Evolutionary conservation across 2,888 invertebrate genomes (phyloP), one percentile per base, ranked within the genome.

Genomic region (Pogonocherus hispidulus): DNA sequence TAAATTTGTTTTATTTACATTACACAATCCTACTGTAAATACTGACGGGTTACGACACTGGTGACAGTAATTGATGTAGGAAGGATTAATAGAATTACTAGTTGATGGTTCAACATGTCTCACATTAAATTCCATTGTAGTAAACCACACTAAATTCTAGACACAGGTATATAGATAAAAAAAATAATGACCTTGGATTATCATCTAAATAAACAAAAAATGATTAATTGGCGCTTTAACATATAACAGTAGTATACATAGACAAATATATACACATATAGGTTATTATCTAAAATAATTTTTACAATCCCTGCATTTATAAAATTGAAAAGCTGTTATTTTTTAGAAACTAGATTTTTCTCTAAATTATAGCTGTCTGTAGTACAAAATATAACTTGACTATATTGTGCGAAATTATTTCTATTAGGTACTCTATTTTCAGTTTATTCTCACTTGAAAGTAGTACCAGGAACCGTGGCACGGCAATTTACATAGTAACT

Each of bases 41-140:
- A 11, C 14, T n/a, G 14, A 41, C n/a, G 1, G 32, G 32, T 52
- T 11, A 27, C 32, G 46, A 20, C 59, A 37, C 46, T 41, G 41
- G 44, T 47, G 47, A 8, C n/a, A 27, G n/a, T 59, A 59, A 59
- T 59, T 47, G 46, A 59, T 35, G 59, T 59, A 47, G 59, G 59
- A 59, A 59, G 59, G 18, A 27, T 32, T 46, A 27, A 47, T 18
- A 1, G 27, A 19, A 59, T 27, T 11, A 18, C 47, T 32, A 32
- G 46, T 47, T 44, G 23, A 9, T 49, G 22, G 8, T n/a, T 19
- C 6, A 16, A 9, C 16, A 27, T 23, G 23, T 51, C 23, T 57
- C 44, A 16, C 27, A 59, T 18, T 32, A 59, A 47, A 20, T 32
- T 27, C 32, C 16, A 11, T 2, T 22, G 11, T 16, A 16, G 52